Evolutionary conservation across 2,113 vertebrate species (phyloP), one percentile per base, ranked within the genome.

Genomic region (Mirza zaza): DNA sequence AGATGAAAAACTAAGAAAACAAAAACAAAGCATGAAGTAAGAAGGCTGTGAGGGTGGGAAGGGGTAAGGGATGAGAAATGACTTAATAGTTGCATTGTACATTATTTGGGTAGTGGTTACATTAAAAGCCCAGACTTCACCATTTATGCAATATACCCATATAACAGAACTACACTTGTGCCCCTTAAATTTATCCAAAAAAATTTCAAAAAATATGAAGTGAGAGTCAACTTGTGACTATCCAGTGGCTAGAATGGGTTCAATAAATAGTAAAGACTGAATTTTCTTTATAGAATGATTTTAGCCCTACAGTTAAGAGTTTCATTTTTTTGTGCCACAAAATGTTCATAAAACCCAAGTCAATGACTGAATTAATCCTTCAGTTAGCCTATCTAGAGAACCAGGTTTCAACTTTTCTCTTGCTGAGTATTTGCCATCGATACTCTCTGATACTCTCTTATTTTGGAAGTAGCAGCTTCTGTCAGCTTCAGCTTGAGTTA

Each of bases 291-390:
- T 67, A 82, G 50, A 84, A 68, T 10, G 48, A 34, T 75, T 17
- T n/a, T 87, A 96, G 48, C 23, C 25, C 23, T 3, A 52, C 25
- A 57, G 29, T 85, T 89, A 14, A 85, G 67, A 55, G 59, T 5
- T 84, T 77, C 15, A 93, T 42, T 91, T 91, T 55, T 55, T 55
- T 79, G 11, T 90, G 20, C 25, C 18, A 84, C 65, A 94, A 94
- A 84, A 67, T 96, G 91, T 91, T 97, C 52, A 95, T 63, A 95
- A 93, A 85, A 96, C 18, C 7, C 21, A 52, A 32, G 48, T 50
- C 75, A 75, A 32, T 76, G 50, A 90, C n/a, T 52, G 34, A 90
- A 92, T 88, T 85, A 80, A 32, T 94, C 71, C n/a, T 15, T 73
- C 90, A 82, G 50, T 86, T 81, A 67, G 81, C 77, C 32, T 95